A percentile compares a stretch with the other conserved stretches of the same genome.
These are phyloP conservation scores for Chouioia cunea DNA, from an alignment of 2,888 invertebrate species.

Conservation along the genomic window DNA sequence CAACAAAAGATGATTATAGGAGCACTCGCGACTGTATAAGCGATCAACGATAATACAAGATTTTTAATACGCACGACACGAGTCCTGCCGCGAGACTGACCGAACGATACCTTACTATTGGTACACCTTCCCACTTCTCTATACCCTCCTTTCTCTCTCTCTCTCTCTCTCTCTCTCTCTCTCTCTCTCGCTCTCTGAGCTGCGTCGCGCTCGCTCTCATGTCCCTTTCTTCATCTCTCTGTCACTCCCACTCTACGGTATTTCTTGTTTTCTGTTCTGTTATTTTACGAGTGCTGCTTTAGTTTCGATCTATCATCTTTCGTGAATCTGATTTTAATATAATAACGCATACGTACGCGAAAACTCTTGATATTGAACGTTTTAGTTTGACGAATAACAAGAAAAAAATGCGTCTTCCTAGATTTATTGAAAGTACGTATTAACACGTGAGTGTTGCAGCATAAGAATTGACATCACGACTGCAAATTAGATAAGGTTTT, in stretches of 20 bases:
- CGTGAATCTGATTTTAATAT: not conserved
- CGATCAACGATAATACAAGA: too few relatives aligned
- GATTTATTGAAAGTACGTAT: too few relatives aligned
- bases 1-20: too few relatives aligned
- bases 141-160: not conserved
- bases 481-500: too few relatives aligned
- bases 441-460: too few relatives aligned
- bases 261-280: not conserved
- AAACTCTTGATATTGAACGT: too few relatives aligned
- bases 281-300: not conserved
- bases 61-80: conserved; percentile 47
- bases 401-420: too few relatives aligned
- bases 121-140: conserved; percentile 11
- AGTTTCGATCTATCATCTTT: not conserved
- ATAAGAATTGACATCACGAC: too few relatives aligned
- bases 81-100: conserved; percentile 66
- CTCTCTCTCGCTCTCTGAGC: not conserved
- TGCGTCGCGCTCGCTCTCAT: conserved; percentile 10
- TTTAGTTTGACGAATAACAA: too few relatives aligned
- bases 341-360: too few relatives aligned
- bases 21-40: too few relatives aligned
- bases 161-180: conserved; percentile 9
- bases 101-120: not conserved
- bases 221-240: not conserved
- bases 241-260: conserved; percentile 2